These are phyloP conservation scores for Lepetodrilus schrolli DNA, from an alignment of 2,888 invertebrate genomes.

Conservation along the genomic window DNA sequence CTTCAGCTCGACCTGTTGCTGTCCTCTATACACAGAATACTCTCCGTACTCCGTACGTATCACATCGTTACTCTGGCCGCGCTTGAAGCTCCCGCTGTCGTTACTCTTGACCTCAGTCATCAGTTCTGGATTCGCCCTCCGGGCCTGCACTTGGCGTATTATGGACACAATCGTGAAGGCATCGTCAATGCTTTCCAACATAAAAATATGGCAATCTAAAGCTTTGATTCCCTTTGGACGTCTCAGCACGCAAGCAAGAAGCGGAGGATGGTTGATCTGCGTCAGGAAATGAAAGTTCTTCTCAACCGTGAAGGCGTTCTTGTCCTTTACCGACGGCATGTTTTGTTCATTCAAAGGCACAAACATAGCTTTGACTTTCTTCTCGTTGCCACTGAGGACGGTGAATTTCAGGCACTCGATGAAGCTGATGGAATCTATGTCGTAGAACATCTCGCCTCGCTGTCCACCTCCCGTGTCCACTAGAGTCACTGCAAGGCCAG, in stretches of 20 bases:
- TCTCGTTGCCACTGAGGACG: constrained; percentile 68
- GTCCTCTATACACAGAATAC: constrained; percentile 49
- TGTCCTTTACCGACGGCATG: constrained; percentile 63
- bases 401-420: constrained; percentile 72
- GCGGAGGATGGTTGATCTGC: constrained; percentile 93
- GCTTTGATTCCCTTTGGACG: constrained; percentile 97
- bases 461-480: constrained; percentile 97
- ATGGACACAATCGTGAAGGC: constrained; percentile 50
- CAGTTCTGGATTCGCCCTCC: not conserved
- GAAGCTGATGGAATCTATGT: constrained; percentile 78
- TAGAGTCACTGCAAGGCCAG: constrained; percentile 92
- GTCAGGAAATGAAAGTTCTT: constrained; percentile 95
- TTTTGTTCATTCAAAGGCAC: constrained; percentile 80
- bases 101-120: constrained; percentile 19
- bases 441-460: constrained; percentile 81
- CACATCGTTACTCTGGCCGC: constrained; percentile 45
- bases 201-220: constrained; percentile 98
- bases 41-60: constrained; percentile 51
- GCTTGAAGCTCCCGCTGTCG: constrained; percentile 32
- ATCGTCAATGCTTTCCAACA: constrained; percentile 77
- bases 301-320: constrained; percentile 90
- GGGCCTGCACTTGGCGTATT: constrained; percentile 31
- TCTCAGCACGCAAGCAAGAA: constrained; percentile 96
- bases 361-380: constrained; percentile 78
- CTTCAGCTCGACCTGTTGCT: constrained; percentile 45